Conservation (phyloP, 2,888 invertebrate genomes). For the Liposcelis brunnea region DNA sequence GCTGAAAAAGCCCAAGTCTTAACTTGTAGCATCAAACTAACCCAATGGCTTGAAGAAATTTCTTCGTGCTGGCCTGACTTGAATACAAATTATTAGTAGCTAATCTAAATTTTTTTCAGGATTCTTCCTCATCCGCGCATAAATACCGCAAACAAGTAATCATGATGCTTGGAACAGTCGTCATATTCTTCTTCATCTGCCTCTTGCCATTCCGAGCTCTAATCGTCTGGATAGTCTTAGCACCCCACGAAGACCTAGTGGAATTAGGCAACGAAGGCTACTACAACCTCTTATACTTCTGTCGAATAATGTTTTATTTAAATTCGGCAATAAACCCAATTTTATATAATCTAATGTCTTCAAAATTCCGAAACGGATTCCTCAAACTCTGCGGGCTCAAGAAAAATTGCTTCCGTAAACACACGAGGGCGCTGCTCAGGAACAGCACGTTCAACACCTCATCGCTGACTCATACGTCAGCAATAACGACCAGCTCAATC, state of each 20-base stretch:
- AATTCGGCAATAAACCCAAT: conserved; percentile 87
- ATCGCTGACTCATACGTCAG: conserved; percentile 30
- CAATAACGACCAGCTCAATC: conserved; percentile 14
- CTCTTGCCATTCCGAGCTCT: conserved; percentile 76
- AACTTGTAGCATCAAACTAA: no score
- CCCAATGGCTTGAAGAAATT: no score
- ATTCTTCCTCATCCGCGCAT: conserved; percentile 26
- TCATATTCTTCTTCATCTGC: conserved; percentile 78
- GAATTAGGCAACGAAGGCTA: conserved; percentile 62
- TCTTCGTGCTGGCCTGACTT: no score
- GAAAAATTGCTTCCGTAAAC: conserved; percentile 23
- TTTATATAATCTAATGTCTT: conserved; percentile 79
- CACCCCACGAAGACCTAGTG: conserved; percentile 43
- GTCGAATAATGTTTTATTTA: conserved; percentile 72
- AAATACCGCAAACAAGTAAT: conserved; percentile 59
- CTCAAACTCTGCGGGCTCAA: conserved; percentile 40
- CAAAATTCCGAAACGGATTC: conserved; percentile 74
- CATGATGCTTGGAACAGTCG: conserved; percentile 76
- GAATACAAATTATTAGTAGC: no score
- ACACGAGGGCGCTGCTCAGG: conserved; percentile 32
- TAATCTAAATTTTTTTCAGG: conserved; percentile 7
- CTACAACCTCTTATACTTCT: conserved; percentile 68
- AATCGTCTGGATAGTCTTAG: conserved; percentile 65
- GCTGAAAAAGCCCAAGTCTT: conserved; percentile 33
- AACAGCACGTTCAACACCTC: conserved; percentile 49